Conservation (phyloP, 1,140 invertebrate genomes). For the Trypoxylus dichotomus region DNA sequence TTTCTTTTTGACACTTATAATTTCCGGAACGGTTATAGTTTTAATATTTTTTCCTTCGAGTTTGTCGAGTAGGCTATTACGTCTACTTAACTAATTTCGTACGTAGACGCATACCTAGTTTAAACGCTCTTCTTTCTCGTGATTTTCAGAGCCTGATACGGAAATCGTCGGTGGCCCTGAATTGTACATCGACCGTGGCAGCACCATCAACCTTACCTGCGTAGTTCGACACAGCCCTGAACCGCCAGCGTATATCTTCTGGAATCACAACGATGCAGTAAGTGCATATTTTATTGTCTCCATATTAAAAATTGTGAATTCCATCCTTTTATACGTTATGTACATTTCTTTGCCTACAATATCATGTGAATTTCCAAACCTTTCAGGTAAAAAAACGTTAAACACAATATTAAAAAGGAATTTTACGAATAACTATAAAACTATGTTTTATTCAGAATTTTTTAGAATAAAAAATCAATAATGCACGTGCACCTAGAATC, state of each 20-base stretch:
- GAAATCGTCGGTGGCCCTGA: conserved; percentile 88
- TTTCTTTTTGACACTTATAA: conserved; percentile 31
- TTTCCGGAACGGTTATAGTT: conserved; percentile 27
- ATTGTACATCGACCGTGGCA: conserved; percentile 86
- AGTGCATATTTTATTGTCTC: conserved; percentile 46
- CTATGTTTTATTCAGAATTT: no score
- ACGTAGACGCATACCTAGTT: no score
- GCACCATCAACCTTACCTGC: conserved; percentile 92
- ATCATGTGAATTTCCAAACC: no score
- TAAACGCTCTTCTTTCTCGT: conserved; percentile 37
- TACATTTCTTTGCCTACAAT: no score
- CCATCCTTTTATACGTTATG: no score
- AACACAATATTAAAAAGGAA: no score
- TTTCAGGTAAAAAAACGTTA: no score
- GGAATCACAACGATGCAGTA: conserved; percentile 89
- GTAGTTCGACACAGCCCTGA: conserved; percentile 87
- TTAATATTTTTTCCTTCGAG: not conserved
- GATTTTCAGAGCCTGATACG: conserved; percentile 80
- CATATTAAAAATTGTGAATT: no score
- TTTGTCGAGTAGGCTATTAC: not conserved
- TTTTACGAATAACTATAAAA: no score
- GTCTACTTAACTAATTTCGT: not conserved
- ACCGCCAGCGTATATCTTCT: conserved; percentile 89
- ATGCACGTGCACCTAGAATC: no score
- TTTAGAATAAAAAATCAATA: no score